Evolutionary conservation across 2,888 invertebrate species (phyloP), one percentile per base, ranked within the genome.

Genomic region (Erebia palarica): DNA sequence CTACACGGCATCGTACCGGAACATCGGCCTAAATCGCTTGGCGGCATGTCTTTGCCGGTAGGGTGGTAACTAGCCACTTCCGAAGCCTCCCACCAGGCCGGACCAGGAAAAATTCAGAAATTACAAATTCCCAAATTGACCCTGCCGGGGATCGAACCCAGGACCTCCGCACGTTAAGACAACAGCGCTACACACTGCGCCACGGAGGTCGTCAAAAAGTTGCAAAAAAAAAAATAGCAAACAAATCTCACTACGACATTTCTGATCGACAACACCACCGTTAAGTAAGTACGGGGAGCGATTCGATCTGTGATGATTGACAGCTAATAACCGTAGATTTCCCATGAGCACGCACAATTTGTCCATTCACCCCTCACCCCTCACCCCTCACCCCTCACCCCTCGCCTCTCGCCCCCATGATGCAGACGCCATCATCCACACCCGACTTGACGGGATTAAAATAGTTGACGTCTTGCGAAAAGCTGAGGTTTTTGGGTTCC

Each of bases 291-390:
- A 68, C 70, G 69, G 75, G 72, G 76, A 72, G 69, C 70, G 74
- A 73, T 74, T 72, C 75, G 74, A 72, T 70, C 71, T 70, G 65
- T 18, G 65, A 84, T 90, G 91, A 90, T 88, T 91, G 91, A 91
- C 91, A 91, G 90, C 83, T 91, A 91, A 91, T 91, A 91, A 90
- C 86, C 79, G 76, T 73, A 88, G 87, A 91, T 91, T 91, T 91
- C 91, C 91, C 91, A 73, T 72, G 89, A 82, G 91, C 76, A 16
- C 42, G 65, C 61, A 79, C 88, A 87, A 88, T 88, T 88, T 89
- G 89, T 86, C 85, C 86, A 86, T 81, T 72, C 74, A 69, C 58
- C 70, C 69, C 65, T 44, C 65, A 11, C 70, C 58, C 36, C 27
- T 72, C 74, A 69, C 53, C 72, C 64, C 65, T 18, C 65, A 9